Evolutionary conservation across 2,113 vertebrate species (phyloP).

Genomic region (Cyanoliseus patagonus): DNA sequence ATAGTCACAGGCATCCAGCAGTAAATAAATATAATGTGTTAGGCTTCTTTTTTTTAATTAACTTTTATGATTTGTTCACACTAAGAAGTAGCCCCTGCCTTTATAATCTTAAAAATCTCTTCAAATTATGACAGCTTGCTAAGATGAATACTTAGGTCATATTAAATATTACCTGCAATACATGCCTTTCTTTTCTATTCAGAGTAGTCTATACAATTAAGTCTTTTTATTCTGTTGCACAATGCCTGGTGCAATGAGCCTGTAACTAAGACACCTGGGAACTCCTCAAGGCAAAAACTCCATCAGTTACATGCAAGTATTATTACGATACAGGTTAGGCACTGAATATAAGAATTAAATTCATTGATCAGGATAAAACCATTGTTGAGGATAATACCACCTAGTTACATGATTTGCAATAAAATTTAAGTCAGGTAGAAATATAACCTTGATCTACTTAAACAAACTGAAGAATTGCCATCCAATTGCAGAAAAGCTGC

Average conservation of each 20-base stretch:
- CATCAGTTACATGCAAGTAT: neutral
- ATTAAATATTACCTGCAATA: neutral
- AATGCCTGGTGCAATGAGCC: neutral
- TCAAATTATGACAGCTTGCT: neutral
- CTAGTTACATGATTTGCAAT: neutral
- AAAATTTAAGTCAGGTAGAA: neutral
- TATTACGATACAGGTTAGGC: neutral
- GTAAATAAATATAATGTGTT: neutral
- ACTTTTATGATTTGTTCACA: neutral
- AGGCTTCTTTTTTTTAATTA: neutral
- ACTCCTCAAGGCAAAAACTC: neutral
- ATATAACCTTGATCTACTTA: neutral
- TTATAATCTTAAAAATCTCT: neutral
- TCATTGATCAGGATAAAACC: neutral
- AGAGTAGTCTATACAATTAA: neutral
- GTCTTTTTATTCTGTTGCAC: neutral
- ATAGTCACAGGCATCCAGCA: neutral
- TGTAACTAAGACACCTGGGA: neutral
- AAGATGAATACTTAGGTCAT: neutral
- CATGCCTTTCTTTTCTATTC: neutral
- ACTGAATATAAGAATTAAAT: neutral
- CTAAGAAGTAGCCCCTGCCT: neutral
- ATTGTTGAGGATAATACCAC: neutral
- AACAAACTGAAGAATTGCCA: neutral
- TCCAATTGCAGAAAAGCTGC: neutral